Percentiles rank a stretch among this genome's conserved stretches.
Conservation (phyloP, 2,113 vertebrate genomes). For the Dascyllus trimaculatus region DNA sequence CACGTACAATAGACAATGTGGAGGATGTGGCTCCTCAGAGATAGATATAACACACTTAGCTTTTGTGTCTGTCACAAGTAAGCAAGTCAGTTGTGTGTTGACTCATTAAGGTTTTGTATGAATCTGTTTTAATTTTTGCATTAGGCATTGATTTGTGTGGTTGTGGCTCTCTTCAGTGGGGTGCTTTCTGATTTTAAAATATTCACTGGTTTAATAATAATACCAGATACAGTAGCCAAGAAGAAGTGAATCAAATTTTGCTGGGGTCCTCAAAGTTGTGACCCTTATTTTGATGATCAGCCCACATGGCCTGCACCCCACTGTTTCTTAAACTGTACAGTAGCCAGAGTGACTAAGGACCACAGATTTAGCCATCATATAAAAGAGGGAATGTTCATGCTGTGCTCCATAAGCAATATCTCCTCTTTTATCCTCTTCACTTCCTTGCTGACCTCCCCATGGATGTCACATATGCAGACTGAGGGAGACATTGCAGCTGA, state of each 20-base stretch:
- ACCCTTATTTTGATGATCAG: not conserved
- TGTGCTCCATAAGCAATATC: conserved; percentile 4
- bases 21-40: too few relatives aligned
- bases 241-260: not conserved
- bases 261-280: not conserved
- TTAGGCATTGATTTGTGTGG: not conserved
- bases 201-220: not conserved
- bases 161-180: not conserved
- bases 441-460: conserved; percentile 42
- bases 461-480: conserved; percentile 29
- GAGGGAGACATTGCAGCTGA: conserved; percentile 56
- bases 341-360: conserved; percentile 1
- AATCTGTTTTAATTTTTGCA: not conserved
- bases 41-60: too few relatives aligned
- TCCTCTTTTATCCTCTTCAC: conserved; percentile 33
- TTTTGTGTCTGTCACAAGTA: too few relatives aligned
- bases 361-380: conserved; percentile 23
- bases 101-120: too few relatives aligned
- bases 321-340: not conserved
- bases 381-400: conserved; percentile 25
- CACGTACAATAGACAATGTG: too few relatives aligned
- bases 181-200: not conserved
- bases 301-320: not conserved
- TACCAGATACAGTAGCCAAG: not conserved
- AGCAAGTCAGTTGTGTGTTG: too few relatives aligned